Evolutionary conservation across 1,140 invertebrate species (phyloP), one percentile per base, ranked within the genome.

Genomic region (Drosophila tristis): DNA sequence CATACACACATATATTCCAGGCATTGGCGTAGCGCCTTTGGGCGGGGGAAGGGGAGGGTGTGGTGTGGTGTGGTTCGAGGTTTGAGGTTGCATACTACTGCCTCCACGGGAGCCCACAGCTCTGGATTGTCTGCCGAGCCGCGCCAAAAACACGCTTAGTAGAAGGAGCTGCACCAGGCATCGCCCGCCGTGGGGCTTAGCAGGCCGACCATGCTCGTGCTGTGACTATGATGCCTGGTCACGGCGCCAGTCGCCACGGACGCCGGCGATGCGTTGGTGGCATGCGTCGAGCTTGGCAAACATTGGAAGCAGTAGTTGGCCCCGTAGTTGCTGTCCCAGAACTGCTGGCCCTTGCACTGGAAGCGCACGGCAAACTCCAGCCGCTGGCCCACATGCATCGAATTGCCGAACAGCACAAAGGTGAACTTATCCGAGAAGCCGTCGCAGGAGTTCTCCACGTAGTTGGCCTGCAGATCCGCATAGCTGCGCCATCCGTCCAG

Each of bases 391-490:
- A 96, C 93, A 7, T 93, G 92, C 74, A 98, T 92, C 42, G 94
- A 95, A 77, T 96, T 94, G 60, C 95, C 95, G 66, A 96, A 96
- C 2, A 97, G 82, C 5, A 95, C 91, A 78, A 98, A 96, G 7
- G 94, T 94, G 90, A 98, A 99, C 66, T 96, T 96, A 91, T 99
- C 98, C 11, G 97, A 98, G 74, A 97, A 97, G 2, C 97, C 97
- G 82, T 99, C 98, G 92, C 97, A 98, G 0, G 97, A 98, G 77
- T 97, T 96, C 43, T 95, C 93, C 35, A 98, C 95, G 91, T 99
- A 99, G 5, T 93, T 95, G 0, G 97, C 95, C 78, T 95, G 95
- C 55, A 97, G 93, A 77, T 99, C 98, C 29, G 95, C 94, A 91
- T 94, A 97, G 29, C 95, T 96, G 60, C 94, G 93, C 98, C 98